Conservation (phyloP, 2,797 vertebrate species). For the Apodemus agrarius region DNA sequence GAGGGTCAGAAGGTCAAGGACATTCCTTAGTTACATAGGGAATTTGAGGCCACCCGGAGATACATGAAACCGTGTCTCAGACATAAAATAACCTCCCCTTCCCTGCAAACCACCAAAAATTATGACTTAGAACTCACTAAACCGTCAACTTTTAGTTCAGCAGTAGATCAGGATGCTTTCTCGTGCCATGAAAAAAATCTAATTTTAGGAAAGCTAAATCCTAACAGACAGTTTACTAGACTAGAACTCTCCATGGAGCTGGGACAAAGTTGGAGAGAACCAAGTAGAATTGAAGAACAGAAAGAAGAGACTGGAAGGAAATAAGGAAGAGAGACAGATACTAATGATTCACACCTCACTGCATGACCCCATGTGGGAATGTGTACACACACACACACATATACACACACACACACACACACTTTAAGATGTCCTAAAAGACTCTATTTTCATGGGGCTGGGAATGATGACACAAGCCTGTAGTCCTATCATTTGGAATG, state of each 20-base stretch:
- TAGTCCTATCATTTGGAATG: background rate
- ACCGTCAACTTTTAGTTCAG: background rate
- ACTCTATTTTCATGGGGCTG: background rate
- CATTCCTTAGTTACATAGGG: background rate
- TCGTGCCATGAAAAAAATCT: background rate
- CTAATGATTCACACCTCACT: background rate
- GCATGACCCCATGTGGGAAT: too few species aligned
- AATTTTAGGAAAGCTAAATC: conserved; percentile 17
- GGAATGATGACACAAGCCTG: background rate
- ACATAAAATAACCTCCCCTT: background rate
- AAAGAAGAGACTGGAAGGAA: background rate
- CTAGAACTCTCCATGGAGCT: background rate
- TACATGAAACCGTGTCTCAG: background rate
- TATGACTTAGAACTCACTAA: background rate
- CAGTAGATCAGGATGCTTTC: background rate
- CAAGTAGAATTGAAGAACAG: conserved; percentile 2
- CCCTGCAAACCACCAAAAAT: background rate
- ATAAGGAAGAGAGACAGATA: background rate
- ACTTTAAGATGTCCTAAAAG: background rate
- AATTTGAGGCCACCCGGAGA: background rate
- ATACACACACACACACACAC: too few species aligned
- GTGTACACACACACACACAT: too few species aligned
- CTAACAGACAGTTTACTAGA: background rate
- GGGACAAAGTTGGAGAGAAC: background rate
- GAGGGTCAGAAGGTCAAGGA: background rate